Percentiles rank a stretch among this genome's conserved stretches.
Evolutionary conservation across 2,888 invertebrate species (phyloP).

Genomic region (Napeogenes sylphis): DNA sequence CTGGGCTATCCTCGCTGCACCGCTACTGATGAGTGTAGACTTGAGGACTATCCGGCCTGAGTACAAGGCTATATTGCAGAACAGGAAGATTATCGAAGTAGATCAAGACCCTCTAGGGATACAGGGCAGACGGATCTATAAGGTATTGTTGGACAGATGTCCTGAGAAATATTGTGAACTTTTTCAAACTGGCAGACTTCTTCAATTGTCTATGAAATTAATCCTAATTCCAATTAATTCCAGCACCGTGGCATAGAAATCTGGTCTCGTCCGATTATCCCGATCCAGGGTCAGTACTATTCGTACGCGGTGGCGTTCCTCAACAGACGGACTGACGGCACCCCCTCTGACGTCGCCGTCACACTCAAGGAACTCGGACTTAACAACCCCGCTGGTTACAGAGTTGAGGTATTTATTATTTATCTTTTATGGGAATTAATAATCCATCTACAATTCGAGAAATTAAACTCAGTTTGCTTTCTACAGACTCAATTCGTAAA

Average conservation of each 20-base stretch:
- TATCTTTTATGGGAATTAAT: conserved; percentile 24
- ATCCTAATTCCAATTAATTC: not conserved
- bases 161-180: no score
- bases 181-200: no score
- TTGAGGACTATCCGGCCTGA: conserved; percentile 90
- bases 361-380: conserved; percentile 90
- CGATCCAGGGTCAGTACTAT: conserved; percentile 88
- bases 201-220: no score
- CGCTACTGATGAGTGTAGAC: conserved; percentile 98
- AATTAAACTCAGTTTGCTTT: no score
- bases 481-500: no score
- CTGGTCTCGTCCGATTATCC: conserved; percentile 94
- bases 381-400: conserved; percentile 87
- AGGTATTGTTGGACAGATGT: conserved; percentile 68
- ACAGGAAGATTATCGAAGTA: conserved; percentile 93
- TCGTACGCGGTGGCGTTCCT: conserved; percentile 94
- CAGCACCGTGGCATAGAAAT: conserved; percentile 96
- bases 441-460: not conserved
- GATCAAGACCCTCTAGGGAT: conserved; percentile 96
- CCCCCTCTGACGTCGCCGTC: conserved; percentile 93
- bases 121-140: conserved; percentile 93
- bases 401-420: conserved; percentile 84
- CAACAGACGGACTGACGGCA: conserved; percentile 93
- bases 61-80: conserved; percentile 94
- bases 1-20: conserved; percentile 97